Conservation (phyloP, 2,888 invertebrate species). For the Nematopogon swammerdamellus region DNA sequence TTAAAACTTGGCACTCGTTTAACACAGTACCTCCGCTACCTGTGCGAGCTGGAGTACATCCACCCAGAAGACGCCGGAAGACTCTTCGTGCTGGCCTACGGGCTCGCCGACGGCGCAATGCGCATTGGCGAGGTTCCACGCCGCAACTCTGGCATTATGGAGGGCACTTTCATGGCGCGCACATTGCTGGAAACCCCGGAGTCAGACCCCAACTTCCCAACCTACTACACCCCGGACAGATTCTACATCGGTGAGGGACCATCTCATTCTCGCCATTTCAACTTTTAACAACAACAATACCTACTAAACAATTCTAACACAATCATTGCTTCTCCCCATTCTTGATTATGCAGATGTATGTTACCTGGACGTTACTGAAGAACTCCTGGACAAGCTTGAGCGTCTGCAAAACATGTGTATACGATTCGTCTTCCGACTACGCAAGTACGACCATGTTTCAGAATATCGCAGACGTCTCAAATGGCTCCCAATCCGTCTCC, state of each 20-base stretch:
- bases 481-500: no score
- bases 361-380: no score
- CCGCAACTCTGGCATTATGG: conserved; percentile 70
- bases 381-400: no score
- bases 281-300: no score
- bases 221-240: conserved; percentile 74
- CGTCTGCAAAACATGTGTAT: no score
- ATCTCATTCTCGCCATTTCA: background rate
- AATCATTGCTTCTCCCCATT: no score
- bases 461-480: no score
- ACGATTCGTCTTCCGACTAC: no score
- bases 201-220: conserved; percentile 65
- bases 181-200: conserved; percentile 67
- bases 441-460: no score
- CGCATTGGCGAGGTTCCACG: conserved; percentile 70
- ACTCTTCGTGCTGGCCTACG: conserved; percentile 73
- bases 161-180: conserved; percentile 71
- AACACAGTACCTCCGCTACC: conserved; percentile 64
- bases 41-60: conserved; percentile 71
- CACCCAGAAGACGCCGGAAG: conserved; percentile 76
- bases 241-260: conserved; percentile 69
- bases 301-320: no score
- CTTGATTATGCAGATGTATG: no score
- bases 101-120: conserved; percentile 71
- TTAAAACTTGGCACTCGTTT: no score